Conservation (phyloP, 1,140 invertebrate genomes). For the Formica selysi region DNA sequence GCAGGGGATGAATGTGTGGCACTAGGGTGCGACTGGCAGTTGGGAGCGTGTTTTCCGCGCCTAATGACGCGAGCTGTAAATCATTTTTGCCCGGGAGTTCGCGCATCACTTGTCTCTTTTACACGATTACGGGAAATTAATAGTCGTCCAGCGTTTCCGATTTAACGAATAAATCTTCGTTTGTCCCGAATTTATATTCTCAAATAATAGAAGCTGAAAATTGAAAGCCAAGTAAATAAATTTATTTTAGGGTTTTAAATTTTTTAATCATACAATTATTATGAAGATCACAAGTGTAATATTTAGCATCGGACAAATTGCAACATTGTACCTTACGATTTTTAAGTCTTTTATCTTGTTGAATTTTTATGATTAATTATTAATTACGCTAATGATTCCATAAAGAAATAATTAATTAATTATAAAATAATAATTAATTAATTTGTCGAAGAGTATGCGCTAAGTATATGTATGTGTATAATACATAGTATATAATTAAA, state of each 20-base stretch:
- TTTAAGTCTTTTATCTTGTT: not conserved
- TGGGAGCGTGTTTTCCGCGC: slow-evolving; percentile 28
- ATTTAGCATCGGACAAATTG: too few species aligned
- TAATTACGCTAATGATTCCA: not conserved
- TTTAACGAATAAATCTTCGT: slow-evolving; percentile 24
- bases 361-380: not conserved
- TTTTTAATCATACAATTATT: not conserved
- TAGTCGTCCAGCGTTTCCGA: not conserved
- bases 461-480: too few species aligned
- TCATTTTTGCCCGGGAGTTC: slow-evolving; percentile 38
- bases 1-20: slow-evolving; percentile 8
- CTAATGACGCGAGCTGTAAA: slow-evolving; percentile 44
- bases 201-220: not conserved
- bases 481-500: not conserved
- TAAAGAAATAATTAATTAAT: not conserved
- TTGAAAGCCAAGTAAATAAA: not conserved
- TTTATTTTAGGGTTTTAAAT: not conserved
- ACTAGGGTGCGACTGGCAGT: slow-evolving; percentile 36
- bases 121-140: slow-evolving; percentile 40
- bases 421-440: not conserved
- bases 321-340: not conserved
- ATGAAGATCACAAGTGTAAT: too few species aligned
- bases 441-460: not conserved
- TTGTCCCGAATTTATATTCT: not conserved
- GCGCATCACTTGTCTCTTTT: slow-evolving; percentile 28